A percentile compares a stretch with the other conserved stretches of the same genome.
Conservation (phyloP, 2,888 invertebrate genomes). For the Amblyjoppa fuscipennis region DNA sequence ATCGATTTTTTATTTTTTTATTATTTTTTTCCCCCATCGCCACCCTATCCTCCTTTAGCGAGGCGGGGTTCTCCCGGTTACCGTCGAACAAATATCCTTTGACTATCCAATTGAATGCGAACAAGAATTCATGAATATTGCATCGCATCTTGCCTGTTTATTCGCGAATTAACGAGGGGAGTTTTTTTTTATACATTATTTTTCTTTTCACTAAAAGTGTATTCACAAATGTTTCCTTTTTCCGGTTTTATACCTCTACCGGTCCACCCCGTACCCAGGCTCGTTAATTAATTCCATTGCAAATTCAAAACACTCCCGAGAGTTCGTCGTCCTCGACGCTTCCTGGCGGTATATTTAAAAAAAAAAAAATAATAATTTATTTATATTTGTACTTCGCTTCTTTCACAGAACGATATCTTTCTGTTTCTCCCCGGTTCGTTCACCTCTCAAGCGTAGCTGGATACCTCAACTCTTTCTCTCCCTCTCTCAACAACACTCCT, state of each 20-base stretch:
- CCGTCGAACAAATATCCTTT: slow-evolving; percentile 15
- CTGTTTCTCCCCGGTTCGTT: slow-evolving; percentile 56
- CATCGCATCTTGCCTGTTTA: neutral
- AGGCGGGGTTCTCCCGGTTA: neutral
- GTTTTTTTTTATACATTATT: neutral
- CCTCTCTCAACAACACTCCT: slow-evolving; percentile 1
- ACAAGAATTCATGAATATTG: neutral
- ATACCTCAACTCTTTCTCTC: slow-evolving; percentile 18
- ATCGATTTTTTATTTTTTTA: slow-evolving; percentile 24
- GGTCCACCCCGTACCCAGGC: neutral
- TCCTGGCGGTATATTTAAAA: neutral
- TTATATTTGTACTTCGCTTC: neutral
- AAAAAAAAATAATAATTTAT: neutral
- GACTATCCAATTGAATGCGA: slow-evolving; percentile 16
- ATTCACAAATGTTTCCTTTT: slow-evolving; percentile 15
- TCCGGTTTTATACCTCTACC: neutral
- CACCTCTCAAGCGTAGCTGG: slow-evolving; percentile 42
- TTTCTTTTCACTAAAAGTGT: neutral
- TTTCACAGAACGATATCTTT: neutral
- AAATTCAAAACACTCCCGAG: slow-evolving; percentile 39
- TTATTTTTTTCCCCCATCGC: neutral
- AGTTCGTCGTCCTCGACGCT: neutral
- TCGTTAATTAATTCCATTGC: slow-evolving; percentile 37
- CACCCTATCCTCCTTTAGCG: neutral
- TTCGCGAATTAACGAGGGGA: slow-evolving; percentile 2